phyloP scores from a whole-genome alignment of 2,113 vertebrate genomes.

The Carassius gibelio region DNA sequence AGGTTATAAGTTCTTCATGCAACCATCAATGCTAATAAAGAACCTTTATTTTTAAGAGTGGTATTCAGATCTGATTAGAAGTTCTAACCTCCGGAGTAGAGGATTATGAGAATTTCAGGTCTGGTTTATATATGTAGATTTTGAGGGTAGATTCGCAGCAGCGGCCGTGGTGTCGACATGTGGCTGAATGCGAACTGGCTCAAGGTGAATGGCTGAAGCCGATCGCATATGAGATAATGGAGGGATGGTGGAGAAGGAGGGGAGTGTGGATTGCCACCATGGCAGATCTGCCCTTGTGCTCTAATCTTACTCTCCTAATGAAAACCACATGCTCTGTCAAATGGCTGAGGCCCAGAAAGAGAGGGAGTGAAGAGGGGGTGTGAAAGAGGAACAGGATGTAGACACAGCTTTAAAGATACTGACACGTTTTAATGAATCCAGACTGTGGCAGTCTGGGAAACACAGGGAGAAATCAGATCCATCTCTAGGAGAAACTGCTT shows the following conservation, averaged over 20 bases:
- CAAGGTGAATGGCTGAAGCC: neutral
- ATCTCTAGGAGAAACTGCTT: neutral
- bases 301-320: conserved; percentile 52
- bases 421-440: conserved; percentile 40
- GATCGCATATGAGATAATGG: conserved; percentile 45
- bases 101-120: conserved; percentile 13
- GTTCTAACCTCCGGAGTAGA: neutral
- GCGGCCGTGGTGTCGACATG: conserved; percentile 43
- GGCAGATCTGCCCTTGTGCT: conserved; percentile 41
- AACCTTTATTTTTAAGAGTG: neutral
- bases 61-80: conserved; percentile 4
- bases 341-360: conserved; percentile 6
- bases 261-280: conserved; percentile 41
- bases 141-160: conserved; percentile 18
- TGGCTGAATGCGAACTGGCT: conserved; percentile 8
- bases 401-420: conserved; percentile 29
- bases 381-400: conserved; percentile 23
- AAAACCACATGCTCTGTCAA: conserved; percentile 52
- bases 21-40: too few relatives aligned
- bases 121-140: conserved; percentile 51
- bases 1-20: neutral
- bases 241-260: conserved; percentile 27
- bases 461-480: neutral
- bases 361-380: conserved; percentile 41
- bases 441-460: conserved; percentile 13